These are phyloP conservation scores for Xiphias gladius DNA, from an alignment of 2,113 vertebrate species.

Conservation along the genomic window DNA sequence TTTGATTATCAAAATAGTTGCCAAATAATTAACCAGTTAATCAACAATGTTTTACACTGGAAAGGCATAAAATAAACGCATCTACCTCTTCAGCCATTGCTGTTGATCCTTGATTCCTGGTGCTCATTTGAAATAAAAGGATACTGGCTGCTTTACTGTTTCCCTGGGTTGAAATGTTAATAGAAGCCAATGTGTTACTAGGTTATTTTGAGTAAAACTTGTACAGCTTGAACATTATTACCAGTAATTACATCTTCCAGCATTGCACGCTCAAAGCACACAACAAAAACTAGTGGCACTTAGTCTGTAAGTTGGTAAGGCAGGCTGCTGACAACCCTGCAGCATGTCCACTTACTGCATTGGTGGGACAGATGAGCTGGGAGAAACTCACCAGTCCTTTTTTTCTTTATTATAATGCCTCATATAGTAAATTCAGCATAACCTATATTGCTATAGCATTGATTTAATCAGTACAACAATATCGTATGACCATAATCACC, in stretches of 20 bases:
- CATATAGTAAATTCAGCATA: neutral
- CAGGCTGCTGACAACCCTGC: conserved; percentile 3
- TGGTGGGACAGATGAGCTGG: neutral
- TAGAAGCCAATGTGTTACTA: neutral
- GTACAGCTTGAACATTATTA: conserved; percentile 27
- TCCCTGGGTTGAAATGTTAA: neutral
- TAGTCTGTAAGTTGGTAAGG: neutral
- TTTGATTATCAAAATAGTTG: too few relatives aligned
- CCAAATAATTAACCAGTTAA: too few relatives aligned
- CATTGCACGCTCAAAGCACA: neutral
- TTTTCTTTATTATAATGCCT: neutral
- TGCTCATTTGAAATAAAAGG: neutral
- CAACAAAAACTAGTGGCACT: neutral
- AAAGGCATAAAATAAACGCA: neutral
- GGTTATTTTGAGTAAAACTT: conserved; percentile 1
- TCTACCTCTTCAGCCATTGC: neutral
- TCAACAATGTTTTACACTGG: neutral
- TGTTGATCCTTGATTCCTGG: neutral
- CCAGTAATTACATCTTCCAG: conserved; percentile 16
- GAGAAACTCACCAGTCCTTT: conserved; percentile 5
- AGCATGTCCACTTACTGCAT: neutral
- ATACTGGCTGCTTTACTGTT: neutral
- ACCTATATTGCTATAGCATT: neutral
- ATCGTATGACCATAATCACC: neutral
- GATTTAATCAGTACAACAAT: neutral